Evolutionary conservation across 2,797 vertebrate species (phyloP).

Genomic region (Momotus momota): DNA sequence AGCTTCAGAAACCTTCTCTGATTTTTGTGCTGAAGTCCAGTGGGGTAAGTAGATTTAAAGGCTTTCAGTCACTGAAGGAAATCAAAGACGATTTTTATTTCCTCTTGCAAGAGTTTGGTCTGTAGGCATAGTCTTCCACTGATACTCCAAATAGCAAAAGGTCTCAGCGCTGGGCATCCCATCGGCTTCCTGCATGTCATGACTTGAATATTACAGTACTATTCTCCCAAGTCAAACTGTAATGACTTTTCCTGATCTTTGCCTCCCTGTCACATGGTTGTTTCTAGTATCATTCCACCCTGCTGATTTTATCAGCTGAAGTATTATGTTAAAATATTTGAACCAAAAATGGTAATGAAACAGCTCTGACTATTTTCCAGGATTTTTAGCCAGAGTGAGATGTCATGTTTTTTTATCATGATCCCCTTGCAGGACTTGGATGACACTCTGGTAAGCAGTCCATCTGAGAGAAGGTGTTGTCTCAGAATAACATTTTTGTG

Average conservation of each 20-base stretch:
- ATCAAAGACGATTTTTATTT: neutral
- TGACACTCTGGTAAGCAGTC: neutral
- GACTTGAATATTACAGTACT: neutral
- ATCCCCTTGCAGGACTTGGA: neutral
- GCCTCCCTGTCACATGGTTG: fast-evolving
- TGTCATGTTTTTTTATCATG: neutral
- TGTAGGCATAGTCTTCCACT: neutral
- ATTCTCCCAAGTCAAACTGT: neutral
- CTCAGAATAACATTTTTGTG: neutral
- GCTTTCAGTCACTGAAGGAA: neutral
- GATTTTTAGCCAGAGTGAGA: neutral
- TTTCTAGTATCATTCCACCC: neutral
- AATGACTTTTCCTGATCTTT: neutral
- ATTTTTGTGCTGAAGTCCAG: neutral
- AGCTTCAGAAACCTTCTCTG: neutral
- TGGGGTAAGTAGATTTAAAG: neutral
- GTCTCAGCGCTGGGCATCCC: neutral
- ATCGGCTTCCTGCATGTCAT: neutral
- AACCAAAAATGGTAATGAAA: neutral
- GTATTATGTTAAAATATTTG: neutral
- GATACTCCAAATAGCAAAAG: neutral
- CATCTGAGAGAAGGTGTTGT: neutral
- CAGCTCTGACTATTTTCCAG: neutral
- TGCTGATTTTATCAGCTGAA: neutral
- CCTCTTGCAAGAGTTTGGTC: neutral